phyloP scores from a whole-genome alignment of 2,888 invertebrate genomes.

The Aphodius sticticus region DNA sequence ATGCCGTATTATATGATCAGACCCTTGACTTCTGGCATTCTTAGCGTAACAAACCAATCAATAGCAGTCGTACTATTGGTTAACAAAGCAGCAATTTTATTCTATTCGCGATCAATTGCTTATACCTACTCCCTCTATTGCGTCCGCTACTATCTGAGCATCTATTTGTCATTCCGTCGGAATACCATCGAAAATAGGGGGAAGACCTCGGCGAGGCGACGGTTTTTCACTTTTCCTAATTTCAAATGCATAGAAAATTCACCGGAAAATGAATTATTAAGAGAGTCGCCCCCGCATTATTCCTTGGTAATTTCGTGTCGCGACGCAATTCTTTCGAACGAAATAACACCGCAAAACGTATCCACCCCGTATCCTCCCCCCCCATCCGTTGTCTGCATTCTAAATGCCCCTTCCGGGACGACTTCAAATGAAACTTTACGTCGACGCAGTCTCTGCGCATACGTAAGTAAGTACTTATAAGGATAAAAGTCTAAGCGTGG shows the following conservation, averaged over 20 bases:
- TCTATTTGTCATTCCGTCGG: neutral
- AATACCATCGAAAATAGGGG: neutral
- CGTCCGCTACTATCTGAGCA: neutral
- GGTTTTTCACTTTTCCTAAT: slow-evolving; percentile 22
- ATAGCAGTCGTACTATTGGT: too few relatives aligned
- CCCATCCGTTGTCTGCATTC: neutral
- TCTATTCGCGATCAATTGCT: too few relatives aligned
- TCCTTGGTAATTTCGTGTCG: slow-evolving; percentile 19
- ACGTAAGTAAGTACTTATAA: neutral
- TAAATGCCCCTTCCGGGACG: neutral
- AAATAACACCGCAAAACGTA: neutral
- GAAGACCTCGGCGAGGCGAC: neutral
- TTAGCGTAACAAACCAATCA: too few relatives aligned
- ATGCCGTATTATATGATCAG: too few relatives aligned
- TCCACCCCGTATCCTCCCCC: neutral
- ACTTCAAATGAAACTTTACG: neutral
- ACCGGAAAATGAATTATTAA: slow-evolving; percentile 25
- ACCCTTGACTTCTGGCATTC: too few relatives aligned
- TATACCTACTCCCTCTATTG: neutral
- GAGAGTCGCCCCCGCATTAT: slow-evolving; percentile 21
- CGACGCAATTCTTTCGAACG: slow-evolving; percentile 4
- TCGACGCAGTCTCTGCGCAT: neutral
- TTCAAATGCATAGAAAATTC: slow-evolving; percentile 24
- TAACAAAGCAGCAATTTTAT: too few relatives aligned
- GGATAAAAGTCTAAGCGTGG: neutral